Percentiles rank a stretch among this genome's conserved stretches.
Evolutionary conservation across 2,888 invertebrate species (phyloP).

Genomic region (Mesorhabditis sp.): DNA sequence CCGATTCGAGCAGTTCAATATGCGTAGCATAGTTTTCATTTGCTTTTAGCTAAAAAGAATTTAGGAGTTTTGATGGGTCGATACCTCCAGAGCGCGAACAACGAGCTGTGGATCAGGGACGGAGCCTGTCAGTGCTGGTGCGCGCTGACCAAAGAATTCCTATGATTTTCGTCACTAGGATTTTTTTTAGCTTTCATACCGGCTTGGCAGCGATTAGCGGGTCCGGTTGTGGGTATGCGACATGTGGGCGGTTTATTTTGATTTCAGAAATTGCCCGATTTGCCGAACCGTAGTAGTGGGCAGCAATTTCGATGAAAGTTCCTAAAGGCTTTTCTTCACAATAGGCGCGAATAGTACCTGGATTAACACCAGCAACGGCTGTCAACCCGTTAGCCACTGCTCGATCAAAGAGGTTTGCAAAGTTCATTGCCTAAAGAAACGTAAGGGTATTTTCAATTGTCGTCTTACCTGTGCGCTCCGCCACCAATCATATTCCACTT

Average conservation of each 20-base stretch:
- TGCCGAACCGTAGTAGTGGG: not conserved
- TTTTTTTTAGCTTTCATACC: not conserved
- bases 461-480: slow-evolving; percentile 41
- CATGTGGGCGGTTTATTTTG: not conserved
- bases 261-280: not conserved
- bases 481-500: slow-evolving; percentile 69
- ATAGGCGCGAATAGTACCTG: slow-evolving; percentile 77
- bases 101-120: not conserved
- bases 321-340: slow-evolving; percentile 57
- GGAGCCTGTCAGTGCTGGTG: not conserved
- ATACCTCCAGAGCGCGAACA: not conserved
- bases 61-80: not conserved
- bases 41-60: not conserved
- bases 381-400: slow-evolving; percentile 85
- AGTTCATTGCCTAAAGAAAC: slow-evolving; percentile 60
- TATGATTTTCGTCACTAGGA: not conserved
- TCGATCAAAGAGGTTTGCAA: slow-evolving; percentile 92
- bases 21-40: not conserved
- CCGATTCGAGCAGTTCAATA: not conserved
- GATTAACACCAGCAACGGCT: slow-evolving; percentile 91
- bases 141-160: not conserved
- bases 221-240: not conserved
- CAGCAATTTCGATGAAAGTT: not conserved
- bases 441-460: not conserved
- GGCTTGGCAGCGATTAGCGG: not conserved